Percentiles rank a stretch among this genome's conserved stretches.
Evolutionary conservation across 2,113 vertebrate genomes (phyloP).

Genomic region (Euleptes europaea): DNA sequence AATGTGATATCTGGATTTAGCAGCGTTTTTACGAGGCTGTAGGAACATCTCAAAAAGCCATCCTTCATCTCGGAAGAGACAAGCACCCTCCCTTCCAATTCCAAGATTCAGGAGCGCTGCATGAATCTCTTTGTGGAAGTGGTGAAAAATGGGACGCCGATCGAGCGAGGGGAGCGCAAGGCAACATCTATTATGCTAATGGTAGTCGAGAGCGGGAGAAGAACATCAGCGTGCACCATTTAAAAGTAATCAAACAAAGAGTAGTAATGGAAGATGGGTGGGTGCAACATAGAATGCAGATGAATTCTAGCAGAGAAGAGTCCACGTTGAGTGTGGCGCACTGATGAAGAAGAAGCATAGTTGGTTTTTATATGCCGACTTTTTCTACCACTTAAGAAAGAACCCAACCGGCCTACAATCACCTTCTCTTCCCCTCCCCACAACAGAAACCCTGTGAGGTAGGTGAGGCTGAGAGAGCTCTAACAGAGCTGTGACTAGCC

Average conservation of each 20-base stretch:
- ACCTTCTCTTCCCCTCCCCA: too few relatives aligned
- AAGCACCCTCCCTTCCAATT: conserved; percentile 13
- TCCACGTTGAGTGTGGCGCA: neutral
- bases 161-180: neutral
- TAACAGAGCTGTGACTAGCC: too few relatives aligned
- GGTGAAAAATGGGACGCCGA: neutral
- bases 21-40: conserved; percentile 25
- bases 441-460: too few relatives aligned
- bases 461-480: too few relatives aligned
- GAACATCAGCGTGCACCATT: neutral
- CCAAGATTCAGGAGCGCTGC: neutral
- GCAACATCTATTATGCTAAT: neutral
- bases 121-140: conserved; percentile 14
- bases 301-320: neutral
- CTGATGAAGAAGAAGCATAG: neutral
- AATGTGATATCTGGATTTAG: conserved; percentile 54
- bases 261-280: neutral
- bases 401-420: too few relatives aligned
- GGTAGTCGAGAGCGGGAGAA: conserved; percentile 25
- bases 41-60: conserved; percentile 39
- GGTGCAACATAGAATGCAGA: neutral
- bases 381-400: too few relatives aligned
- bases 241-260: neutral
- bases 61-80: neutral
- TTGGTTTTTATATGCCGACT: too few relatives aligned